Evolutionary conservation across 2,888 invertebrate genomes (phyloP), one percentile per base, ranked within the genome.

Genomic region (Fragum sueziense): DNA sequence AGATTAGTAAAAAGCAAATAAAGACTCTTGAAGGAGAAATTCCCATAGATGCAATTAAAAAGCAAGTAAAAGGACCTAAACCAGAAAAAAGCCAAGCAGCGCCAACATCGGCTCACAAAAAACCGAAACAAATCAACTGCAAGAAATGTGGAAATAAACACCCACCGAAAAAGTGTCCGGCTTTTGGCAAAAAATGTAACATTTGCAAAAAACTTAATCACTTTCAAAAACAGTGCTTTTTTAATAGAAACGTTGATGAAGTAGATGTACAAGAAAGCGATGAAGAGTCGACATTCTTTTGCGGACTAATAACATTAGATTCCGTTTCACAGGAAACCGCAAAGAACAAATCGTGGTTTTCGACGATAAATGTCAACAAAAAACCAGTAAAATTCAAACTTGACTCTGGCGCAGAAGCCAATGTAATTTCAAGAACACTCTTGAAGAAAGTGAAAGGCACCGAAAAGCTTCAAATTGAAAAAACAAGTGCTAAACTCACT

Each of bases 391-490:
- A 74, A 62, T 80, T 80, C 54, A 77, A 80, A 70, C 61, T 79
- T 9, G 78, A 81, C 70, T 79, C 78, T 34, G 80, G 74, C 34
- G 74, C 74, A 17, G 72, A 79, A 37, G 71, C 74, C n/a, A 80
- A 85, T 54, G 51, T 80, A 11, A 68, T 85, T 27, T 71, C 79
- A 22, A 17, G 68, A 34, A 22, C 20, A 17, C 27, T 65, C 4
- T 74, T 51, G 29, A 20, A 54, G 3, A 74, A 71, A 41, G 25
- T 80, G 4, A 72, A 11, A 22, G 31, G 29, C 2, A n/a, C n/a
- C n/a, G n/a, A n/a, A n/a, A n/a, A n/a, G n/a, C 37, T 27, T 31
- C 37, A 73, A 27, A 52, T 86, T 59, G 1, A 29, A 11, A 4
- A 9, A 47, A 68, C 69, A 14, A 37, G 37, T n/a, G 52, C 14